These are phyloP conservation scores for Phalangium opilio DNA, from an alignment of 2,888 invertebrate species.

Conservation along the genomic window DNA sequence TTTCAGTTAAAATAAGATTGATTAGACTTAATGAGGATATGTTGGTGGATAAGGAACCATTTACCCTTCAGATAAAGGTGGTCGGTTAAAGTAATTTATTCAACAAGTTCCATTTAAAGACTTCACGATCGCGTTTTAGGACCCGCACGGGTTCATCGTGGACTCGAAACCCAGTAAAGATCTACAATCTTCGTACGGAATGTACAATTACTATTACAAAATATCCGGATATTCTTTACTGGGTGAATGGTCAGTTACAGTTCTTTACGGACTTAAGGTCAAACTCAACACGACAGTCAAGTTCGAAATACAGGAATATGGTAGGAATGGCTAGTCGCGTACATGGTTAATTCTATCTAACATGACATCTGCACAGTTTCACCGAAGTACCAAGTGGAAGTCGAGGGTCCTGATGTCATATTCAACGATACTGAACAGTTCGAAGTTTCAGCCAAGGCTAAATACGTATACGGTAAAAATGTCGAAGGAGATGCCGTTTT, in stretches of 20 bases:
- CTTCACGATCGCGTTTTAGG: slow-evolving; percentile 12
- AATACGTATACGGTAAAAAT: slow-evolving; percentile 8
- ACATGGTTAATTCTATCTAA: neutral
- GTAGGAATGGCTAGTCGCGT: too few relatives aligned
- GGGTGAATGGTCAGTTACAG: slow-evolving; percentile 18
- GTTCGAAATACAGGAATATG: slow-evolving; percentile 20
- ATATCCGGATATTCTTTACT: slow-evolving; percentile 16
- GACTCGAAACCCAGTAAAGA: slow-evolving; percentile 1
- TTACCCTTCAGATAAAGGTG: slow-evolving; percentile 18
- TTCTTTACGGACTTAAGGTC: slow-evolving; percentile 15
- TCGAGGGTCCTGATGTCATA: slow-evolving; percentile 18
- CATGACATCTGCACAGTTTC: slow-evolving; percentile 10
- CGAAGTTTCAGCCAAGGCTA: slow-evolving; percentile 4
- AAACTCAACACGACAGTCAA: slow-evolving; percentile 10
- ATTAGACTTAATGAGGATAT: slow-evolving; percentile 17
- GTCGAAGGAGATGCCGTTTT: slow-evolving; percentile 3
- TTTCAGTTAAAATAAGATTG: slow-evolving; percentile 17
- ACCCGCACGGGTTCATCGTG: slow-evolving; percentile 17
- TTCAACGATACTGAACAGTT: slow-evolving; percentile 10
- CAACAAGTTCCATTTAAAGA: too few relatives aligned
- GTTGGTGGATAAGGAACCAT: slow-evolving; percentile 12
- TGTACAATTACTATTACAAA: slow-evolving; percentile 3
- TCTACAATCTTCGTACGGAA: too few relatives aligned
- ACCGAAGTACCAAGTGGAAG: slow-evolving; percentile 18
- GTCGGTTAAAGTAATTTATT: too few relatives aligned